phyloP scores from a whole-genome alignment of 2,113 vertebrate genomes.

The Larimichthys polyactis region DNA sequence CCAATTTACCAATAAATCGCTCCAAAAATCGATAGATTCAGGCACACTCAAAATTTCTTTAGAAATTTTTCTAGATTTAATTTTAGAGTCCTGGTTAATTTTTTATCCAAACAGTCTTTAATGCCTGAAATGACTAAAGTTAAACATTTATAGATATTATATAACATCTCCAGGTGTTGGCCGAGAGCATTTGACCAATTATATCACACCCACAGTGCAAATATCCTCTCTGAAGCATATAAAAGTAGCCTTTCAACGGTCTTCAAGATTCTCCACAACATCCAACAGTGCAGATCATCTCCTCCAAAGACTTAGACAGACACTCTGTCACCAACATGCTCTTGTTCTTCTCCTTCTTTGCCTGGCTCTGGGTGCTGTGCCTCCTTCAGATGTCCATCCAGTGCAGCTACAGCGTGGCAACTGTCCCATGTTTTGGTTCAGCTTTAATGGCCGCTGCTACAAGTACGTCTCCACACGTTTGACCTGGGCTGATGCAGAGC shows the following conservation, averaged over 20 bases:
- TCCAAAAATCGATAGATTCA: too few relatives aligned
- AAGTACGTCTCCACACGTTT: neutral
- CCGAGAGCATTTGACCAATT: conserved; percentile 16
- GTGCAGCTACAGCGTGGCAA: neutral
- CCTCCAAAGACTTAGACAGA: too few relatives aligned
- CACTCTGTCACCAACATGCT: conserved; percentile 13
- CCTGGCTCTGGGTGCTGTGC: conserved; percentile 29
- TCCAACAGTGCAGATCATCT: neutral
- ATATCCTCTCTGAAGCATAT: conserved; percentile 14
- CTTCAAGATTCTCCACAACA: neutral
- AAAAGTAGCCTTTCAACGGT: neutral
- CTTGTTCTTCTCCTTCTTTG: conserved; percentile 5
- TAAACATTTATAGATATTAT: too few relatives aligned
- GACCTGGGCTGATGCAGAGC: neutral
- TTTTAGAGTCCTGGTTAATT: neutral
- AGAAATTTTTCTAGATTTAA: neutral
- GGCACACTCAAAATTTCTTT: too few relatives aligned
- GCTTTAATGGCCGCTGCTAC: neutral
- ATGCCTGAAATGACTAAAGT: too few relatives aligned
- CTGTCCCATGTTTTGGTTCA: too few relatives aligned
- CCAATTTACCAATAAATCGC: too few relatives aligned
- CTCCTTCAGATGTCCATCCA: neutral
- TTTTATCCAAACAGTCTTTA: neutral
- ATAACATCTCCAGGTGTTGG: neutral
- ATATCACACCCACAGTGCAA: neutral